Conservation (phyloP, 2,113 vertebrate species). For the Ginglymostoma cirratum region DNA sequence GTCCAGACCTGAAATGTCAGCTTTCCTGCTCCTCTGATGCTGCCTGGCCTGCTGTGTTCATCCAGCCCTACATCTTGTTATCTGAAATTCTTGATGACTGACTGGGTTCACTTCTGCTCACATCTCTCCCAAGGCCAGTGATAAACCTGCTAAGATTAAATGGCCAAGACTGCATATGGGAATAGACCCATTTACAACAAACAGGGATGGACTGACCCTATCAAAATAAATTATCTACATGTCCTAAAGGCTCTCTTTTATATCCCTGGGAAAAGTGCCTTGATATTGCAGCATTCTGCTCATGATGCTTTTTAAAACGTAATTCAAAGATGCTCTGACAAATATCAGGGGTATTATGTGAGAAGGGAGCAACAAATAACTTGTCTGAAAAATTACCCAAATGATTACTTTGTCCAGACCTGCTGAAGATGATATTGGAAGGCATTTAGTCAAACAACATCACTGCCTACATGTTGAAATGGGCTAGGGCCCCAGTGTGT, state of each 20-base stretch:
- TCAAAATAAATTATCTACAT: neutral
- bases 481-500: neutral
- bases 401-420: neutral
- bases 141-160: neutral
- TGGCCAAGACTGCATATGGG: neutral
- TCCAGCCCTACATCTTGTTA: too few relatives aligned
- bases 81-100: neutral
- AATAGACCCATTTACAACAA: neutral
- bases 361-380: neutral
- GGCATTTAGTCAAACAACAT: neutral
- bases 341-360: neutral
- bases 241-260: neutral
- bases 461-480: neutral
- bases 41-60: too few relatives aligned
- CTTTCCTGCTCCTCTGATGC: too few relatives aligned
- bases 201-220: neutral
- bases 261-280: neutral
- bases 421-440: neutral
- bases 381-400: neutral
- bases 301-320: neutral
- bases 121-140: neutral
- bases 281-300: neutral
- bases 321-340: neutral
- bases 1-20: too few relatives aligned
- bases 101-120: neutral